Evolutionary conservation across 1,140 invertebrate genomes (phyloP).

Genomic region (Zophobas morio): DNA sequence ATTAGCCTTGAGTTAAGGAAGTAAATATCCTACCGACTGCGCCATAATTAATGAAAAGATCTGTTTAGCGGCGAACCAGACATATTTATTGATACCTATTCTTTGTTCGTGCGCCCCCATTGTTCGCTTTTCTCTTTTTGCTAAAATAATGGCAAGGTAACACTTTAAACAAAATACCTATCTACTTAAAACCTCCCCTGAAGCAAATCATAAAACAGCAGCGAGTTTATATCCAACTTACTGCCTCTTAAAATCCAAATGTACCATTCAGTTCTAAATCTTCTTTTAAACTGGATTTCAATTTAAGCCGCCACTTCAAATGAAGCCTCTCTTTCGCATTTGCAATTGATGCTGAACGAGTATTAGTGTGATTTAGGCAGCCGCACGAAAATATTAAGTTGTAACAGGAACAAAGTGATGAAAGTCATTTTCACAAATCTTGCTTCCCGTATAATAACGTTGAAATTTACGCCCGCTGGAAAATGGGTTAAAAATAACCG

Average conservation of each 20-base stretch:
- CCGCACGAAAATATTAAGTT: conserved; percentile 14
- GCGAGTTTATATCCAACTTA: conserved; percentile 13
- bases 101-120: no score
- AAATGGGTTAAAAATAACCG: conserved; percentile 11
- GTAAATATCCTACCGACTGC: no score
- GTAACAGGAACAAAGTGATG: conserved; percentile 12
- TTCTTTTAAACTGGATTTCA: conserved; percentile 40
- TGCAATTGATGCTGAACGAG: conserved; percentile 33
- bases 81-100: no score
- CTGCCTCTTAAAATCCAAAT: conserved; percentile 4
- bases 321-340: conserved; percentile 33
- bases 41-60: no score
- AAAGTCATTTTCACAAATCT: conserved; percentile 38
- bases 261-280: conserved; percentile 23
- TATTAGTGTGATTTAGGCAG: conserved; percentile 26
- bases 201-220: conserved; percentile 12
- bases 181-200: neutral
- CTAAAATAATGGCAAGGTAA: no score
- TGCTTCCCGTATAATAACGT: conserved; percentile 11
- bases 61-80: no score
- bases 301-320: conserved; percentile 37
- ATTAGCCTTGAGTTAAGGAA: neutral
- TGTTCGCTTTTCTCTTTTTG: no score
- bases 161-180: neutral
- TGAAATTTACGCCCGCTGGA: neutral